Evolutionary conservation across 2,113 vertebrate species (phyloP).

Genomic region (Stigmatopora argus): DNA sequence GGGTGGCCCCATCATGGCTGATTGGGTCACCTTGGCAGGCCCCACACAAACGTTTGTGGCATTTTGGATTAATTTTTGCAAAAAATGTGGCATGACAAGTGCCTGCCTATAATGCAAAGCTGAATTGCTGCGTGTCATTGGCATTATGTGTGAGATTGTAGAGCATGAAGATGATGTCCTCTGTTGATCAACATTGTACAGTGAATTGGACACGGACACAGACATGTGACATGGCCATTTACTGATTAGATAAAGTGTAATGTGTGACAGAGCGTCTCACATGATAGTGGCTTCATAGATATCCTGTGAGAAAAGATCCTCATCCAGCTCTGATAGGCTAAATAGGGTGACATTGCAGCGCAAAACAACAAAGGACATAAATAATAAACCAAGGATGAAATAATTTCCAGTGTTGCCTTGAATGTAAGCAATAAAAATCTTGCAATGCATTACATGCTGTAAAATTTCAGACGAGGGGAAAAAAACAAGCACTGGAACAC

Average conservation of each 20-base stretch:
- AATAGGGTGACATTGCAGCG: not conserved
- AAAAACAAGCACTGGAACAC: too few relatives aligned
- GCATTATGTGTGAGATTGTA: conserved; percentile 24
- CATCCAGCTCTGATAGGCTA: not conserved
- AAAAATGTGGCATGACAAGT: not conserved
- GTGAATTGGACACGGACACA: conserved; percentile 4
- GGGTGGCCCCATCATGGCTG: too few relatives aligned
- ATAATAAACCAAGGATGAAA: too few relatives aligned
- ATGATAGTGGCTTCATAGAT: not conserved
- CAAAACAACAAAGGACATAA: not conserved
- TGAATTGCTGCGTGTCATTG: not conserved
- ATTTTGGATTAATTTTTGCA: not conserved
- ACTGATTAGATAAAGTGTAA: conserved; percentile 11
- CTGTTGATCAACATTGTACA: conserved; percentile 3
- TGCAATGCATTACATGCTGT: too few relatives aligned
- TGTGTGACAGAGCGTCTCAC: not conserved
- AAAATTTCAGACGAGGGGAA: too few relatives aligned
- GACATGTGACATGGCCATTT: conserved; percentile 26
- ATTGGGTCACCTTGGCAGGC: too few relatives aligned
- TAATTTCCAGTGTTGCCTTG: too few relatives aligned
- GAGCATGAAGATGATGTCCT: conserved; percentile 24
- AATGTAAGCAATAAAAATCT: too few relatives aligned
- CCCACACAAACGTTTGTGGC: not conserved
- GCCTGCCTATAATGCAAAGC: not conserved
- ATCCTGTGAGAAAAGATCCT: not conserved